Base-by-base conservation (phyloP, 2,888 invertebrate genomes). In the Agrenia bidenticulata region DNA sequence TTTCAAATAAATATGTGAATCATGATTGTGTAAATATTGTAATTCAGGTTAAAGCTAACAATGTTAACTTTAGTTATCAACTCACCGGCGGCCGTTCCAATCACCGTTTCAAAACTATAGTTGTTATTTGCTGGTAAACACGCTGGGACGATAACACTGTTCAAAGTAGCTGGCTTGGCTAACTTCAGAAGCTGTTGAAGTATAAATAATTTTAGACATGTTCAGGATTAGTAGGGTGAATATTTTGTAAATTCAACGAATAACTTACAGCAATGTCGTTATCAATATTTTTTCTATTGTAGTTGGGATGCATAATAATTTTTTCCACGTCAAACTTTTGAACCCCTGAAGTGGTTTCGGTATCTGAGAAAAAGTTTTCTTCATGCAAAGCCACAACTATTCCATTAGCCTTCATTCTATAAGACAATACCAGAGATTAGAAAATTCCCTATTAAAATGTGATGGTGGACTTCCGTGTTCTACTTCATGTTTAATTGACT, bases 91-190 rank as follows among this genome's bases (percentile, higher is more conserved):
- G 73, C 73, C 13, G 75, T 75, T 0, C 64, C 73, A 7, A 54
- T 66, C 9, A 67, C 57, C 17, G 65, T 66, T 19, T 61, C 68
- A 63, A 70, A 73, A 4, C 62, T 62, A 23, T 66, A 26, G 4
- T 70, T 66, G 24, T 73, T 72, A 45, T 68, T 66, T 13, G 74
- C 73, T 41, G 76, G 76, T 4, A 76, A 61, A 24, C 76, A 76
- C 24, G 67, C 74, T 9, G 76, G 76, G 32, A 70, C 63, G 5
- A 76, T 49, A 1, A 73, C 63, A 9, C 63, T 60, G 13, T 64
- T 51, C 50, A 76, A 42, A 1, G 55, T 42, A 11, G 72, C 72
- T 2, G 71, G 66, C 15, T 61, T 61, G 2, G 57, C 19, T n/a
- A 76, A 57, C 51, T 67, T 71, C n/a, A 76, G 21, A 1, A 75